Evolutionary conservation across 2,797 vertebrate species (phyloP).

Genomic region (Hafferia zeledoni): DNA sequence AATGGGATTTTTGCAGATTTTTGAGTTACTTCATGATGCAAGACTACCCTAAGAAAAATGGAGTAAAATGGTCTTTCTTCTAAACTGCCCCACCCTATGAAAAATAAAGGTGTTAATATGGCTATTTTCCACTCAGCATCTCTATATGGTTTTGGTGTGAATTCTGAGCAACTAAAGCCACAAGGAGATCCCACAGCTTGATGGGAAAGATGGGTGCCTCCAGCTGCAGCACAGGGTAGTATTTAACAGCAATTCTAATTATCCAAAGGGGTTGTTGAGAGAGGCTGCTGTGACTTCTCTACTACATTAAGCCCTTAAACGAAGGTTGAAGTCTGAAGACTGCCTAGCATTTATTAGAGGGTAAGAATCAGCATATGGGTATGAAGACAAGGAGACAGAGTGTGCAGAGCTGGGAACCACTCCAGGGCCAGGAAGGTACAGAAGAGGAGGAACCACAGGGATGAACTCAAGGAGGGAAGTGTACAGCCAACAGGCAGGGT

Average conservation of each 20-base stretch:
- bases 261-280: background rate
- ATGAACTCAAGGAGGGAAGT: background rate
- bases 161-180: background rate
- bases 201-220: background rate
- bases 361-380: background rate
- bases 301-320: background rate
- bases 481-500: background rate
- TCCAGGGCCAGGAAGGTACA: background rate
- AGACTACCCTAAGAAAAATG: background rate
- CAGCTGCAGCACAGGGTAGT: background rate
- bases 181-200: background rate
- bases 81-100: background rate
- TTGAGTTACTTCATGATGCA: background rate
- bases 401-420: background rate
- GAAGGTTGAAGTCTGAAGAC: background rate
- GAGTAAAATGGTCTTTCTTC: background rate
- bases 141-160: background rate
- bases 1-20: background rate
- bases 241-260: background rate
- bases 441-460: background rate
- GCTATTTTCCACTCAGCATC: background rate
- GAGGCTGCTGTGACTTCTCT: background rate
- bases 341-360: background rate
- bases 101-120: background rate
- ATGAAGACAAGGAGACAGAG: background rate